Conservation (phyloP, 2,888 invertebrate species). For the Pantelozetes paolii region DNA sequence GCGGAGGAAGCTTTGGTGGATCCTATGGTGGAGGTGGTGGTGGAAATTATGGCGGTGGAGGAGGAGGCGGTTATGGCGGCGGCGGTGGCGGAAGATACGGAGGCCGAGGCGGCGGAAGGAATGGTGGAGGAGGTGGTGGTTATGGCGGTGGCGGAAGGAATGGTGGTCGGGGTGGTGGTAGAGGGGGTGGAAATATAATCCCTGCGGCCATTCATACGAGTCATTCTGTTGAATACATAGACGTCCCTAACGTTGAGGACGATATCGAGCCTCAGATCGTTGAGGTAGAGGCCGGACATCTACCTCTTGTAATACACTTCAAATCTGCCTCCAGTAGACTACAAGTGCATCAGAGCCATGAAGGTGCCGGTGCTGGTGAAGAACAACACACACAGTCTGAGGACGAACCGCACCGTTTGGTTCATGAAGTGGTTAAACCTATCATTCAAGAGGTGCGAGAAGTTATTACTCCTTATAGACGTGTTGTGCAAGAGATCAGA, state of each 20-base stretch:
- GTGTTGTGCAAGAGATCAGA: slow-evolving; percentile 8
- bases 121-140: not conserved
- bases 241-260: not conserved
- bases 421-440: slow-evolving; percentile 23
- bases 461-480: slow-evolving; percentile 17
- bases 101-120: not conserved
- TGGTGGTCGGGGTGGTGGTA: no score
- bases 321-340: not conserved
- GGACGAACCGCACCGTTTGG: slow-evolving; percentile 23
- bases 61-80: slow-evolving; percentile 27
- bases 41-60: slow-evolving; percentile 25
- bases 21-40: slow-evolving; percentile 30
- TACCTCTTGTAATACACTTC: not conserved
- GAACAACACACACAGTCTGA: slow-evolving; percentile 5
- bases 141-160: not conserved
- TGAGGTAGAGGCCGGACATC: slow-evolving; percentile 12
- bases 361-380: not conserved
- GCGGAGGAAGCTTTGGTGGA: slow-evolving; percentile 25
- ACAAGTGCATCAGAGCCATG: not conserved
- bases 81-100: slow-evolving; percentile 16
- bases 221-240: not conserved
- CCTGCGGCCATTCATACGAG: not conserved
- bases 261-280: slow-evolving; percentile 6
- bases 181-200: not conserved
- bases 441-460: slow-evolving; percentile 26